Base-by-base conservation (phyloP, 2,113 vertebrate genomes). In the Butorides virescens region DNA sequence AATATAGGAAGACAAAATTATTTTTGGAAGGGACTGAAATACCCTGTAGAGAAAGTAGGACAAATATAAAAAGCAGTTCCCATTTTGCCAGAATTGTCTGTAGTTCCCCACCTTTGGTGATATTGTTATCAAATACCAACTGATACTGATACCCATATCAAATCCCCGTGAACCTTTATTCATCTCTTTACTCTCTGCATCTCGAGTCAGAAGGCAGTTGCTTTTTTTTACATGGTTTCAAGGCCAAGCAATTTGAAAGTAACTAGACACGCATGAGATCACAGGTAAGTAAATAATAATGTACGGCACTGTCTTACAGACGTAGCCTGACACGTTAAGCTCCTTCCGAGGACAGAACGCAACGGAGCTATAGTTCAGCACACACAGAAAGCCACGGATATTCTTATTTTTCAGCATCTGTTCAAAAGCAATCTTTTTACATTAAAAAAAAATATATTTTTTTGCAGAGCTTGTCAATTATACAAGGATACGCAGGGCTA, bases 221-320 rank as follows among this genome's bases (percentile, higher is more conserved):
- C 44, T 92, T 86, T 93, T 93, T 42, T 90, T 94, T 30, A 83
- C n/a, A 62, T 0, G 1, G 42, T 80, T 96, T 80, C 59, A 56
- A 84, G 88, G 86, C 37, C 55, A 95, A 77, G 52, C n/a, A 93
- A 39, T 90, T 74, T 74, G 50, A 88, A 92, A 95, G 78, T 50
- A 93, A 83, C 1, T 16, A 88, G 58, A 90, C 82, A 88, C 59
- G 74, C 93, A 88, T 53, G 86, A 84, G 50, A 92, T 83, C 49
- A 65, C 37, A 95, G 92, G 74, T 84, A 94, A 92, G 47, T 39
- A 95, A 95, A 88, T 83, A 87, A 75, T 79, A 89, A 93, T 0
- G 39, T 58, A 36, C 1, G 3, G 61, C 34, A 39, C 16, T 86
- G 50, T 47, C 80, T 91, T 70, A 67, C 61, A 79, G 71, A 59